Percentiles rank a stretch among this genome's conserved stretches.
These are phyloP conservation scores for Hephaestus fuliginosus DNA, from an alignment of 2,797 vertebrate genomes.

Conservation along the genomic window DNA sequence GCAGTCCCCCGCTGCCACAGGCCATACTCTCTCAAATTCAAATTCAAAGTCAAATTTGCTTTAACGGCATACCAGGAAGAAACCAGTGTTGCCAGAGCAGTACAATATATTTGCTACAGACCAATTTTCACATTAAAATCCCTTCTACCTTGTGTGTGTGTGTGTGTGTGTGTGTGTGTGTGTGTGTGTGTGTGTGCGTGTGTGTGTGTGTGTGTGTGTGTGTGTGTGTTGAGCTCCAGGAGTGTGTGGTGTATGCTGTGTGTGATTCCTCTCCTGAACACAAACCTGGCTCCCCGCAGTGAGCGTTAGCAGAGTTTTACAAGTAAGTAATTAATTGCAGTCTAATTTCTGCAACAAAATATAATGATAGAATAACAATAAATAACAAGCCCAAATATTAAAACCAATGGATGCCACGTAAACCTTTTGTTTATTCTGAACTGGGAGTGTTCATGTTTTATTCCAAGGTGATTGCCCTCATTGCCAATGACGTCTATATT, in stretches of 20 bases:
- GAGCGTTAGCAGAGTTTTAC: constrained; percentile 1
- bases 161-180: constrained; percentile 15
- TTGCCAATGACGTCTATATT: not conserved
- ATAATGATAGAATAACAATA: not conserved
- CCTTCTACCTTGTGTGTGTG: constrained; percentile 1
- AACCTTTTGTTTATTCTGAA: not conserved
- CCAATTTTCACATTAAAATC: constrained; percentile 51
- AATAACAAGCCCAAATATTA: not conserved
- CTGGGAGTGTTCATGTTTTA: not conserved
- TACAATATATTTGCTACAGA: constrained; percentile 45
- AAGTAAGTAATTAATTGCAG: not conserved
- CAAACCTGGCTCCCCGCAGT: constrained; percentile 1
- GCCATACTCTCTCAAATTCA: constrained; percentile 66
- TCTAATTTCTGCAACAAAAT: not conserved
- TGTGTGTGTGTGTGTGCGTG: not conserved
- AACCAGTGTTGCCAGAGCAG: constrained; percentile 46
- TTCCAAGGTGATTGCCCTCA: not conserved
- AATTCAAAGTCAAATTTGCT: constrained; percentile 75
- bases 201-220: constrained; percentile 4
- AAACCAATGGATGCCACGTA: not conserved
- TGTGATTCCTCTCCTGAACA: constrained; percentile 13
- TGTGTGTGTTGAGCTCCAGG: constrained; percentile 3
- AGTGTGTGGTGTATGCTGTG: not conserved
- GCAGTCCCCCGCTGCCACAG: constrained; percentile 69
- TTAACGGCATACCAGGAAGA: constrained; percentile 53